Percentiles rank a stretch among this genome's conserved stretches.
Conservation (phyloP, 2,888 invertebrate species). For the Andrena flavipes region DNA sequence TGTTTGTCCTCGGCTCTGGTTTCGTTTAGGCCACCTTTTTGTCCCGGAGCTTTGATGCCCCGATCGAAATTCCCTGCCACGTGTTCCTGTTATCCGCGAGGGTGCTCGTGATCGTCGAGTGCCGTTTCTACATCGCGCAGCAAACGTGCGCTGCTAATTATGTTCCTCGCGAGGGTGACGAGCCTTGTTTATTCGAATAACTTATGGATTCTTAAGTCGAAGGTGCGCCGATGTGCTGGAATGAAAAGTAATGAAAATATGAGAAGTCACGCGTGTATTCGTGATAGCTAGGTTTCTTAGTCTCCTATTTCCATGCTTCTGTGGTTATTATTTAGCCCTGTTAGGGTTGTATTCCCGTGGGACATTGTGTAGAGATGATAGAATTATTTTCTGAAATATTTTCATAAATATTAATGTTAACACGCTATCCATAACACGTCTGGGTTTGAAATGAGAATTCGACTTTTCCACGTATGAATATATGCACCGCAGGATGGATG, state of each 20-base stretch:
- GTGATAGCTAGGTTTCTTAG: too few species aligned
- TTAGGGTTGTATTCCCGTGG: background rate
- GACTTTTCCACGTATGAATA: constrained; percentile 27
- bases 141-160: too few species aligned
- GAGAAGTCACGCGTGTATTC: too few species aligned
- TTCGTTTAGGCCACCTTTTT: constrained; percentile 22
- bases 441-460: constrained; percentile 36
- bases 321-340: too few species aligned
- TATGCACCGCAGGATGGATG: constrained; percentile 34
- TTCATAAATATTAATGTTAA: constrained; percentile 42
- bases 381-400: constrained; percentile 2
- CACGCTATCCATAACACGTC: constrained; percentile 1
- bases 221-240: too few species aligned
- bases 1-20: constrained; percentile 8
- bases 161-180: too few species aligned
- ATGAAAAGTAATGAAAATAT: too few species aligned
- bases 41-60: background rate
- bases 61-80: constrained; percentile 6
- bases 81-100: background rate
- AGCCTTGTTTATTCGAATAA: too few species aligned
- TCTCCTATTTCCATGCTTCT: too few species aligned
- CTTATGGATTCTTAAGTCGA: too few species aligned
- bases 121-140: too few species aligned
- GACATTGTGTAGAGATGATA: background rate
- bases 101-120: background rate